Base-by-base conservation (phyloP, 2,888 invertebrate species). In the Hydrotaea cyrtoneurina region DNA sequence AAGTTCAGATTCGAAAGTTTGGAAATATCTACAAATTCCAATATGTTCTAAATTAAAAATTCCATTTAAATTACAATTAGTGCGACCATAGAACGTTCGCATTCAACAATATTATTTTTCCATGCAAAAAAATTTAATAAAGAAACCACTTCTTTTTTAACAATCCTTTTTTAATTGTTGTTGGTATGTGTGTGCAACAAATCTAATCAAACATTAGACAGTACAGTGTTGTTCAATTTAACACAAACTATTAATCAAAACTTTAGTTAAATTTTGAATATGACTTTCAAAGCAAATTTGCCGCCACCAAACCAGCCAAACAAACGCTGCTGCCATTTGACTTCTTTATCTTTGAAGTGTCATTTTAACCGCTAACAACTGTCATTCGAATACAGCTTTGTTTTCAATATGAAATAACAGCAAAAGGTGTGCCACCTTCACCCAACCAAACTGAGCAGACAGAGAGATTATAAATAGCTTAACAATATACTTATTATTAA, bases 281-380 rank as follows among this genome's bases (percentile, higher is more conserved):
- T 15, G 23, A 15, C 15, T 59, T 59, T 59, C 23, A 50, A 50
- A 50, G 50, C 1, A 2, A 50, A n/a, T 43, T 15, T 50, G 50
- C 50, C 50, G 50, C 15, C 50, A 50, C n/a, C 50, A n/a, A n/a
- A n/a, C n/a, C n/a, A n/a, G n/a, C 50, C 50, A 13, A 39, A 15
- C 11, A 10, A 39, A 10, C 39, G n/a, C 31, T 7, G 10, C 19
- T 15, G 26, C 26, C 59, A 13, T 46, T 69, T 69, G 23, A 43
- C 81, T 76, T 76, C 43, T 76, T 73, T 81, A 84, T 81, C 84
- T 84, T 79, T 81, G 57, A 78, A 79, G 23, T 81, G 78, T 81
- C 78, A 81, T 50, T 81, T 75, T 59, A 76, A 64, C 62, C 84
- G 78, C 78, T 59, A 76, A 81, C 78, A 81, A 62, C 76, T 81